Base-by-base conservation (phyloP, 2,888 invertebrate species). In the Cephus pygmeus region DNA sequence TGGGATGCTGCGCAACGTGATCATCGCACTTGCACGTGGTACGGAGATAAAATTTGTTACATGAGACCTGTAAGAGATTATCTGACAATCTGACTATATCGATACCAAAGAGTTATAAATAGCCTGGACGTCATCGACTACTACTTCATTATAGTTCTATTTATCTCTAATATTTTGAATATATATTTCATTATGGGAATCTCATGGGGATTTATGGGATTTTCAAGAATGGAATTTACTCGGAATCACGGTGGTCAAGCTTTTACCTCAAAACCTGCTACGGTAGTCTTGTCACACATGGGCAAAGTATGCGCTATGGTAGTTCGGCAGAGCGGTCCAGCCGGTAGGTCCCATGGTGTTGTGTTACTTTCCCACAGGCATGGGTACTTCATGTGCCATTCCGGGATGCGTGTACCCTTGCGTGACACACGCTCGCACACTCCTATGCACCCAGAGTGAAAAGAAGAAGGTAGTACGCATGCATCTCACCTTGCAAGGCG, bases 401-500 rank as follows among this genome's bases (percentile, higher is more conserved):
- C 83, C 82, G 35, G 69, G 40, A 75, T 73, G 75, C 69, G 68
- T 11, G n/a, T 75, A 71, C 71, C 33, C 71, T 33, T 34, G 71
- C 71, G 33, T 34, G 71, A 33, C 71, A 33, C 71, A 56, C 56
- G 9, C 56, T 56, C 9, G 56, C 56, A 56, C 56, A 56, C 56
- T 23, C 56, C 23, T 71, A 31, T 71, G 71, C 33, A 9, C 31
- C 56, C 56, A 56, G 33, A 79, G 73, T 56, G 69, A 79, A 80
- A 75, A 77, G 81, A 78, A 80, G 81, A 77, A 79, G 76, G 78
- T 80, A 77, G 80, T 80, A 82, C 79, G 83, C 76, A 84, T 82
- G 83, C 85, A 85, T 89, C 88, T 89, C 88, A 89, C 89, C 88
- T 89, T 89, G 90, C 88, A 88, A 90, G 89, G 88, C 86, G 86